phyloP scores from a whole-genome alignment of 2,888 invertebrate species.

The Pheosia gnoma region DNA sequence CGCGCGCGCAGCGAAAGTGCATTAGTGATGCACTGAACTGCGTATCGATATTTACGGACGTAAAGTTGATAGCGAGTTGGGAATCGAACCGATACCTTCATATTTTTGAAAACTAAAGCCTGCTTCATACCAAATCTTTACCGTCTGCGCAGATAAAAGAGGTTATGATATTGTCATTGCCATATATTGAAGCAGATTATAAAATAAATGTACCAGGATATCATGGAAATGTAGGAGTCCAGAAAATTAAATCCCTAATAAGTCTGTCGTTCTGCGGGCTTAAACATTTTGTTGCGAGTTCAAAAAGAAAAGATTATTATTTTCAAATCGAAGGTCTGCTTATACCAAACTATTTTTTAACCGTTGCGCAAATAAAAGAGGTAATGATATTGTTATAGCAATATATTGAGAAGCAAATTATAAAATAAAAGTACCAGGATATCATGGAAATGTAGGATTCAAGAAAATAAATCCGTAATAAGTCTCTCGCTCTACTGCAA shows the following conservation, averaged over 20 bases:
- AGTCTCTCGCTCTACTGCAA: no score
- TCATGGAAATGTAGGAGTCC: not conserved
- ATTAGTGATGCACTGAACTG: conserved; percentile 18
- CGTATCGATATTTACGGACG: not conserved
- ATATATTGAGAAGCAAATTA: not conserved
- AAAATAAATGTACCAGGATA: not conserved
- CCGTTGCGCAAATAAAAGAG: no score
- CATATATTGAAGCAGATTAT: no score
- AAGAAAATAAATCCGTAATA: not conserved
- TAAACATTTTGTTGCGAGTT: no score
- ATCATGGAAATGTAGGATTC: not conserved
- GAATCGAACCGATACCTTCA: not conserved
- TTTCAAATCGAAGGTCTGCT: not conserved
- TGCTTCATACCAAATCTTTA: no score
- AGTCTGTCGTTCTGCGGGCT: no score
- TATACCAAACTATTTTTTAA: no score
- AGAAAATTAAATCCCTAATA: not conserved
- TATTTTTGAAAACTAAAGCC: not conserved
- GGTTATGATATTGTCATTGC: no score
- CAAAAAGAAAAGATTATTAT: not conserved
- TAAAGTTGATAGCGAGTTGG: not conserved
- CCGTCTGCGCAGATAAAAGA: no score
- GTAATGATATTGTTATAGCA: no score
- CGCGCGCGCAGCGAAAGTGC: conserved; percentile 27
- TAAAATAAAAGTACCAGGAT: not conserved